Percentiles rank a stretch among this genome's conserved stretches.
phyloP scores from a whole-genome alignment of 2,888 invertebrate genomes.

The Hyposoter didymator region DNA sequence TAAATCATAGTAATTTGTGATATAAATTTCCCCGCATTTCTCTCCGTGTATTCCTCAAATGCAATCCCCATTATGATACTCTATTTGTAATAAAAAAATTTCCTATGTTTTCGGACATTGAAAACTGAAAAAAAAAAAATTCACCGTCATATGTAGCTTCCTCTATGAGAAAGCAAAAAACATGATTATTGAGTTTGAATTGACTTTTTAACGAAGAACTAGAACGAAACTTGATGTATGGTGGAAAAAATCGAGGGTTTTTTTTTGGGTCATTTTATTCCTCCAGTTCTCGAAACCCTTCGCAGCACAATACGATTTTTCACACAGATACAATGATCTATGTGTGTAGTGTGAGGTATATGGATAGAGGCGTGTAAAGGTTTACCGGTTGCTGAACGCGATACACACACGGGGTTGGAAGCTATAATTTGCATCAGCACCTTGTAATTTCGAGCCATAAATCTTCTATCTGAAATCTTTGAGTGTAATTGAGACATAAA shows the following conservation, averaged over 20 bases:
- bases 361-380: not conserved
- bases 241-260: not conserved
- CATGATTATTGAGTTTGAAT: not conserved
- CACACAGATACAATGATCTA: not conserved
- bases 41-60: too few species aligned
- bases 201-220: not conserved
- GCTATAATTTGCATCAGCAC: constrained; percentile 74
- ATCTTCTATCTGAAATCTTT: constrained; percentile 72
- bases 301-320: constrained; percentile 40
- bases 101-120: too few species aligned
- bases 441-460: constrained; percentile 74
- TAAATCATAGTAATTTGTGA: too few species aligned
- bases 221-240: not conserved
- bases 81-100: too few species aligned
- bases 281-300: constrained; percentile 1
- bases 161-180: too few species aligned
- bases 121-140: too few species aligned
- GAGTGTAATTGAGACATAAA: constrained; percentile 75
- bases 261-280: not conserved
- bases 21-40: too few species aligned
- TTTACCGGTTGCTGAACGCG: constrained; percentile 42
- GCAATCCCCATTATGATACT: too few species aligned
- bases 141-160: too few species aligned
- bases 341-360: not conserved
- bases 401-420: constrained; percentile 68